These are phyloP conservation scores for Malacoctenus gilli DNA, from an alignment of 2,797 vertebrate genomes.

Conservation along the genomic window DNA sequence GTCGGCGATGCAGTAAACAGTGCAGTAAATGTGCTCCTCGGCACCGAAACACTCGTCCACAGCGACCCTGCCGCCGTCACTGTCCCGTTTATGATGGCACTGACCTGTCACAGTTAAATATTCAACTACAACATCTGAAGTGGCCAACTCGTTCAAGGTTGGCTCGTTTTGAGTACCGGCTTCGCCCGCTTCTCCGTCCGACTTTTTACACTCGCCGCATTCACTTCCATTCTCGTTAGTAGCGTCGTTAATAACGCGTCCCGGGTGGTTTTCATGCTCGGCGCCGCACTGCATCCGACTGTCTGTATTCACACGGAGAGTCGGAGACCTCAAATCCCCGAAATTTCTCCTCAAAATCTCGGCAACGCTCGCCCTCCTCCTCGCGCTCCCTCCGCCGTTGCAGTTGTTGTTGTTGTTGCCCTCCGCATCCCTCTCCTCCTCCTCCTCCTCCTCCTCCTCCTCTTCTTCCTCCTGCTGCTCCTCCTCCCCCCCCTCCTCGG, in stretches of 20 bases:
- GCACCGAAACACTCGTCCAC: conserved; percentile 18
- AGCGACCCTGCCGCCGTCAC: conserved; percentile 5
- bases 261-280: conserved; percentile 22
- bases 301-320: conserved; percentile 18
- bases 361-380: conserved; percentile 71
- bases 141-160: conserved; percentile 36
- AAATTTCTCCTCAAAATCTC: conserved; percentile 78
- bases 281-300: conserved; percentile 48
- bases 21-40: conserved; percentile 88
- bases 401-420: conserved; percentile 68
- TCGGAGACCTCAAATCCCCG: conserved; percentile 60
- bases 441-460: conserved; percentile 9
- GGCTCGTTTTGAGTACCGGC: conserved; percentile 54
- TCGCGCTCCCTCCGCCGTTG: conserved; percentile 18
- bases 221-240: conserved; percentile 10
- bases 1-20: conserved; percentile 91
- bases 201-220: conserved; percentile 35
- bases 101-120: conserved; percentile 7
- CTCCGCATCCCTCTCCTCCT: conserved; percentile 50
- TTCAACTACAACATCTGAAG: conserved; percentile 26
- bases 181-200: conserved; percentile 42
- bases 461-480: conserved; percentile 32
- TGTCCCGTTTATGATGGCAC: conserved; percentile 27
- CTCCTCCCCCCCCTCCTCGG: conserved; percentile 16
- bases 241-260: conserved; percentile 13